A percentile compares a stretch with the other conserved stretches of the same genome.
Conservation (phyloP, 2,888 invertebrate genomes). For the Pterobdella sp. region DNA sequence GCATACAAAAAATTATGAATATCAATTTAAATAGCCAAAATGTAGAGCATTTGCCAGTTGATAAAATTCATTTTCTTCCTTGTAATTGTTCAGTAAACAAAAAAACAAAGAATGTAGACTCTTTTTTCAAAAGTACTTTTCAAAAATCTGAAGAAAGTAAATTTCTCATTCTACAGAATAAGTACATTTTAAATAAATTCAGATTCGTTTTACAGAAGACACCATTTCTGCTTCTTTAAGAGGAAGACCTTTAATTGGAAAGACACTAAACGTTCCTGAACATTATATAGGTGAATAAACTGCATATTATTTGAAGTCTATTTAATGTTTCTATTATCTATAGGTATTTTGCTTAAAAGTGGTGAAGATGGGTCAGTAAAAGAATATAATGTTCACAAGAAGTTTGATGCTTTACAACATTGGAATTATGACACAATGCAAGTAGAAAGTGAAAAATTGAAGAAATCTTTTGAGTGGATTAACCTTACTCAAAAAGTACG, state of each 20-base stretch:
- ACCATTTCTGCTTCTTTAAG: background rate
- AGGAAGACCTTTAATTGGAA: background rate
- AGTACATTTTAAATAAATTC: too few species aligned
- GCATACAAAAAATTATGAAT: too few species aligned
- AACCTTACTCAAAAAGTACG: background rate
- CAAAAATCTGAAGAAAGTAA: background rate
- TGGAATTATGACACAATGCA: background rate
- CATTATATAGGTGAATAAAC: background rate
- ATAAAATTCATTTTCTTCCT: background rate
- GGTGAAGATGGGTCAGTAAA: background rate
- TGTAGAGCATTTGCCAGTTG: too few species aligned
- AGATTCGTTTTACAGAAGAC: too few species aligned
- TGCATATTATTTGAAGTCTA: background rate
- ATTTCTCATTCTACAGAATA: too few species aligned
- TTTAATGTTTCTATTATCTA: background rate
- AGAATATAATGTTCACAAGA: background rate
- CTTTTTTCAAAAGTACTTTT: constrained; percentile 5
- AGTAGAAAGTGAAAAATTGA: background rate
- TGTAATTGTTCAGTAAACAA: background rate
- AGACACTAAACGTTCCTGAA: background rate
- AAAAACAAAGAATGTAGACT: background rate
- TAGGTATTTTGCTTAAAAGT: background rate
- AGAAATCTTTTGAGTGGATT: background rate
- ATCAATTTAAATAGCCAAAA: too few species aligned
- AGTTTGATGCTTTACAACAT: background rate